phyloP scores from a whole-genome alignment of 1,140 invertebrate genomes.

The Cephus cinctus region DNA sequence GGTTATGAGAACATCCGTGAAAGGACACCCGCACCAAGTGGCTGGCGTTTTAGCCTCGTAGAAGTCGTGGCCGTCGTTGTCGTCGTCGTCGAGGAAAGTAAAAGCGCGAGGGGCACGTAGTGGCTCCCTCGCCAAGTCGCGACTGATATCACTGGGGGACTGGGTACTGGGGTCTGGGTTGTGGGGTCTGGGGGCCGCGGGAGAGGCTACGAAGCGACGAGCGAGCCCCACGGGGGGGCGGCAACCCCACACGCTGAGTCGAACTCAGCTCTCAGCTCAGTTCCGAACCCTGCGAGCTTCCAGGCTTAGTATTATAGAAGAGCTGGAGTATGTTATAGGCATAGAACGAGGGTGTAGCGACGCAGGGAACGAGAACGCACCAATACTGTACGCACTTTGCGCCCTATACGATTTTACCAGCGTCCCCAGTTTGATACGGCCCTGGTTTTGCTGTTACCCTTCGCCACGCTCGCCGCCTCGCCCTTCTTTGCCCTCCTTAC shows the following conservation, averaged over 20 bases:
- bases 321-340: too few species aligned
- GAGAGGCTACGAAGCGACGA: constrained; percentile 17
- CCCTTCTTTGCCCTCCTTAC: too few species aligned
- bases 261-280: too few species aligned
- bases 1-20: neutral
- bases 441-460: too few species aligned
- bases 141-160: constrained; percentile 53
- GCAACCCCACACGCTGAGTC: constrained; percentile 37
- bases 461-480: too few species aligned
- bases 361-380: too few species aligned
- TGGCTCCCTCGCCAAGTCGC: constrained; percentile 48
- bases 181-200: constrained; percentile 28
- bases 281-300: too few species aligned
- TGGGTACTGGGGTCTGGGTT: constrained; percentile 31
- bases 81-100: neutral
- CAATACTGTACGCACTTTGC: too few species aligned
- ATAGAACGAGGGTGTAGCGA: too few species aligned
- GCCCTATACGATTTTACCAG: too few species aligned
- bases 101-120: constrained; percentile 34
- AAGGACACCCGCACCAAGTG: neutral
- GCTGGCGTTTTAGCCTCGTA: neutral
- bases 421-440: too few species aligned
- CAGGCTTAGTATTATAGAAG: too few species aligned
- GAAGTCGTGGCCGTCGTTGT: neutral
- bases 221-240: constrained; percentile 37